Base-by-base conservation (phyloP, 2,888 invertebrate genomes). In the Dyspetes luteomarginatus region DNA sequence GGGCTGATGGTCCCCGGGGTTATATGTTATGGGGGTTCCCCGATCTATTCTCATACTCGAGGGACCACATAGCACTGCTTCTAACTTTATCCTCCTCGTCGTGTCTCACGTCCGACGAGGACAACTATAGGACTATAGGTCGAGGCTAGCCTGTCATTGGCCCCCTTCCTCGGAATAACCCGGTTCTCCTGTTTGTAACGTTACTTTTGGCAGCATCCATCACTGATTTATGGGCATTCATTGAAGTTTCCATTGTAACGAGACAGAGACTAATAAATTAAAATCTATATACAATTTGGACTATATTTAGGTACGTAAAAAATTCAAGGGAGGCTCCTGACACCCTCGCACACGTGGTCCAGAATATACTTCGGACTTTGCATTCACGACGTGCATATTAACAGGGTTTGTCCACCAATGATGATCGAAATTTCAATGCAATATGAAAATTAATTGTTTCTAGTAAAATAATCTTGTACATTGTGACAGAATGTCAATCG, bases 161-260 rank as follows among this genome's bases (percentile, higher is more conserved):
- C 68, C n/a, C n/a, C n/a, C 68, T 64, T 56, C 24, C 22, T 12
- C 24, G 22, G 22, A 43, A 43, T 26, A 24, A 24, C 64, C 45
- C 67, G 56, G 72, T 76, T 77, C 82, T 85, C 71, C 83, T n/a
- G n/a, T n/a, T n/a, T n/a, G n/a, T n/a, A n/a, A n/a, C n/a, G n/a
- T n/a, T n/a, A n/a, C 84, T 81, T 82, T 87, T 85, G 84, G 45
- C 69, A 30, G 43, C 58, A 43, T 73, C 50, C 48, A 28, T 28
- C 88, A 65, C 92, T 93, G 93, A 93, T 93, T 93, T 93, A 93
- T 93, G 92, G 93, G 92, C 92, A 92, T 93, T 93, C 93, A 92
- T 93, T 93, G 93, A 93, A 92, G 92, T 89, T 69, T 89, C 92
- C 90, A 93, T 92, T 92, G 92, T 93, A 86, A 86, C 85, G 83